A percentile compares a stretch with the other conserved stretches of the same genome.
These are phyloP conservation scores for Cataglyphis altisquamis DNA, from an alignment of 2,888 invertebrate genomes.

Conservation along the genomic window DNA sequence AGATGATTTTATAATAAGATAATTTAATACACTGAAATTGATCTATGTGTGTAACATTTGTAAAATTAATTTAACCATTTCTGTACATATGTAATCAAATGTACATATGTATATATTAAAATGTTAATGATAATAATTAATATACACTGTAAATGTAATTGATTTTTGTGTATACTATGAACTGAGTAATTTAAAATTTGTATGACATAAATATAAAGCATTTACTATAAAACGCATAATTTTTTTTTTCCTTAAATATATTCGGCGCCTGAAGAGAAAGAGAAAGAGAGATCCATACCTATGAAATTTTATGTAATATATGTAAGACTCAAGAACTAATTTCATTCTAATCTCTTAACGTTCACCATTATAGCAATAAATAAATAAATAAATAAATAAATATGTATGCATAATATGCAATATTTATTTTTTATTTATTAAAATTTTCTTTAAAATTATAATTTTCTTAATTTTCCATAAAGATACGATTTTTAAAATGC, in stretches of 20 bases:
- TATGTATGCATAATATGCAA: neutral
- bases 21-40: neutral
- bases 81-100: constrained; percentile 42
- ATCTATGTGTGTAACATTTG: neutral
- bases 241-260: neutral
- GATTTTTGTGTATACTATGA: constrained; percentile 18
- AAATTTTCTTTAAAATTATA: constrained; percentile 15
- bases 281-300: neutral
- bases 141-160: neutral
- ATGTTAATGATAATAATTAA: neutral
- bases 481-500: neutral
- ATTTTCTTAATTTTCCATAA: constrained; percentile 1
- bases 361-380: neutral
- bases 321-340: neutral
- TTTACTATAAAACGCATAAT: neutral
- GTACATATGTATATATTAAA: constrained; percentile 20
- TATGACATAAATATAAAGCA: neutral
- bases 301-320: neutral
- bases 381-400: constrained; percentile 14
- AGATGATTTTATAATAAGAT: neutral
- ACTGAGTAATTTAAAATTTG: neutral
- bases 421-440: constrained; percentile 5
- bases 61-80: constrained; percentile 5
- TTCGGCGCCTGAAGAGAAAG: neutral
- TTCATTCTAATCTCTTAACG: neutral